phyloP scores from a whole-genome alignment of 2,888 invertebrate species.

The Parnassius smintheus region DNA sequence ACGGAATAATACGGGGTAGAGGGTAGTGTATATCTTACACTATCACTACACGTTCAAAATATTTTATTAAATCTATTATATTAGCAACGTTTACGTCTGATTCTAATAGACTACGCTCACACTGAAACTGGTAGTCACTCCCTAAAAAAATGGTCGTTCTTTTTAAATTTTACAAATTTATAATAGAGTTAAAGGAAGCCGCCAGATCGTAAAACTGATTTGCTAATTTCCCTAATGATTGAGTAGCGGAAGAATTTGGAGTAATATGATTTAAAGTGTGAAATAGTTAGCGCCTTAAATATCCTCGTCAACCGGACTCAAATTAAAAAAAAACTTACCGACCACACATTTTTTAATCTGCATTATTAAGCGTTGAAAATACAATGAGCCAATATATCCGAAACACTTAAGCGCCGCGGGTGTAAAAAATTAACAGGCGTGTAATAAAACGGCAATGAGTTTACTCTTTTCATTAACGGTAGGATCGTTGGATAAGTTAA shows the following conservation, averaged over 20 bases:
- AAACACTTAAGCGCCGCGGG: constrained; percentile 8
- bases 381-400: constrained; percentile 17
- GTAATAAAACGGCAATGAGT: constrained; percentile 37
- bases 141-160: no score
- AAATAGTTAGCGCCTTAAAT: constrained; percentile 19
- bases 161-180: neutral
- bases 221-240: constrained; percentile 5
- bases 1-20: no score
- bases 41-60: no score
- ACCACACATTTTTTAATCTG: constrained; percentile 9
- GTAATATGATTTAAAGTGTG: constrained; percentile 16
- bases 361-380: constrained; percentile 18
- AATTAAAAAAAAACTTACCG: constrained; percentile 5
- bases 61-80: no score
- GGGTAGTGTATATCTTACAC: no score
- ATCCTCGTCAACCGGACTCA: neutral
- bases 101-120: no score
- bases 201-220: neutral
- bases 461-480: constrained; percentile 33
- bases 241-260: constrained; percentile 1
- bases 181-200: constrained; percentile 9
- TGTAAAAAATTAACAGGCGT: constrained; percentile 30
- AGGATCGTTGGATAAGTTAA: constrained; percentile 5
- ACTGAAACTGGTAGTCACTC: no score
- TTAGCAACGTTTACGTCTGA: no score